Evolutionary conservation across 2,888 invertebrate genomes (phyloP), one percentile per base, ranked within the genome.

Genomic region (Odontocerum albicorne): DNA sequence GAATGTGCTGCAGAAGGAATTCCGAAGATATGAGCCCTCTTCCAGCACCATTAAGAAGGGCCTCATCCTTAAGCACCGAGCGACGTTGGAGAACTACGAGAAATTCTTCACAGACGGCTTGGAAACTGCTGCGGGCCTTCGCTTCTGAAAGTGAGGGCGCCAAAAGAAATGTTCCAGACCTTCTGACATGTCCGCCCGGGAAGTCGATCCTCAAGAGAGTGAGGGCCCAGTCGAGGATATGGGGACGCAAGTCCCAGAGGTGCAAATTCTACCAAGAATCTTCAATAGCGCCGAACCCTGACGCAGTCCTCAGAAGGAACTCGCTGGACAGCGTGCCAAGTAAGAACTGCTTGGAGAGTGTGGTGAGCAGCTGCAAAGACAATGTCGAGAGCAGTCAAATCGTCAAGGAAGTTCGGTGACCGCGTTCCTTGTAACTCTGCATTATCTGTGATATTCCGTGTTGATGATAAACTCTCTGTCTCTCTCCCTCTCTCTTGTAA

Each of bases 391-490:
- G 33, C 4, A 22, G 27, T 12, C 42, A 42, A 20, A 3, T 20
- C 8, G 7, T 38, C 32, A 33, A 39, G n/a, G 51, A 46, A 46
- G 40, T 27, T 31, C 46, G 52, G 55, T 57, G 53, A 53, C 49
- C 43, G 27, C 42, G 36, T 16, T 50, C 50, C 32, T 32, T 50
- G 4, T 50, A 39, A 17, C 33, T 36, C 15, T 47, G 10, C 15
- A 19, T n/a, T n/a, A n/a, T 42, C 62, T 62, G 60, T 58, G 61
- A 61, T 60, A 53, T 40, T 47, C n/a, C n/a, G n/a, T n/a, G n/a
- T n/a, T n/a, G n/a, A n/a, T n/a, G n/a, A n/a, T n/a, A n/a, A n/a
- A n/a, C n/a, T n/a, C n/a, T n/a, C n/a, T n/a, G n/a, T n/a, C n/a
- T n/a, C n/a, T n/a, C n/a, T n/a, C n/a, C n/a, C n/a, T n/a, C n/a